Evolutionary conservation across 2,797 vertebrate genomes (phyloP).

Genomic region (Sylvilagus floridanus): DNA sequence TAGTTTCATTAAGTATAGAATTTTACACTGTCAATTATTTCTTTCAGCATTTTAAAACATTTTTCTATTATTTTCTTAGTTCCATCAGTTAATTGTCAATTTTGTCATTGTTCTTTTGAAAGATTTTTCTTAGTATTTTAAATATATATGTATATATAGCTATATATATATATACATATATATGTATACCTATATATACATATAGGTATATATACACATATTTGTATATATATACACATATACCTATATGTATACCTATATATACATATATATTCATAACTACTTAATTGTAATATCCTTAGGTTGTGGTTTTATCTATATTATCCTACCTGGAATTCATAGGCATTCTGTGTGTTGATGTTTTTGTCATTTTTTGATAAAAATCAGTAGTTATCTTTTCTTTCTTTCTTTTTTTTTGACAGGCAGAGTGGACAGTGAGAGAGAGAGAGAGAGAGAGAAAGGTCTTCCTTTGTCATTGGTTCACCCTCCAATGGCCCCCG

Average conservation of each 20-base stretch:
- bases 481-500: too few species aligned
- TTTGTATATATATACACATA: too few species aligned
- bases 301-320: neutral
- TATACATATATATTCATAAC: neutral
- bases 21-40: neutral
- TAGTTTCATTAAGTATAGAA: neutral
- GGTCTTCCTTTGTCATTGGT: too few species aligned
- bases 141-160: neutral
- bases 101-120: neutral
- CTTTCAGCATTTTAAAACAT: neutral
- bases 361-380: neutral
- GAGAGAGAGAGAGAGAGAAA: too few species aligned
- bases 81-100: neutral
- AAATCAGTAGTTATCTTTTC: neutral
- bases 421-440: too few species aligned
- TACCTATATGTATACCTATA: too few species aligned
- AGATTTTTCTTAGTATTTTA: neutral
- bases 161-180: too few species aligned
- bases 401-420: too few species aligned
- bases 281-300: neutral
- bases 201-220: too few species aligned
- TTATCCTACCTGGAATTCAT: neutral
- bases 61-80: conserved; percentile 9
- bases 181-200: neutral
- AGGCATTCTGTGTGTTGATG: neutral